Evolutionary conservation across 2,797 vertebrate genomes (phyloP), one percentile per base, ranked within the genome.

Genomic region (Cuniculus paca): DNA sequence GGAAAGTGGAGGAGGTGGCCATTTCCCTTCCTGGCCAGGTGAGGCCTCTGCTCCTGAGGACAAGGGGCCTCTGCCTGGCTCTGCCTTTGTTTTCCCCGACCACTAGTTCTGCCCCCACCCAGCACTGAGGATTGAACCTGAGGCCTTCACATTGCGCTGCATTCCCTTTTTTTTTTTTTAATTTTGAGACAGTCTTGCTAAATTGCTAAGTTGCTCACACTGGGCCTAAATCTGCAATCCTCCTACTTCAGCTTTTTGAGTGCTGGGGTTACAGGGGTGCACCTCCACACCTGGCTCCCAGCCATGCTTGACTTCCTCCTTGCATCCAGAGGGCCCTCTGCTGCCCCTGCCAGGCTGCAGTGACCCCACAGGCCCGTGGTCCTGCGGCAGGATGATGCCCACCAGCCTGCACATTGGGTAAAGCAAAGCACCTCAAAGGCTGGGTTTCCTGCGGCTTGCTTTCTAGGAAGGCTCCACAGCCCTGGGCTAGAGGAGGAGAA

Each of bases 361-460:
- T 2, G 6, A 75, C 70, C 39, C 70, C 70, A 14, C 70, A 42
- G 39, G 24, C 63, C 26, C 28, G 19, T n/a, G 50, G 52, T 13
- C 24, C 31, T 4, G 0, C 6, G 3, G 22, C n/a, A 39, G 34
- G n/a, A 36, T 20, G 34, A 16, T 1, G 34, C 36, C 63, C 28
- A 2, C 56, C n/a, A 11, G 19, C 60, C 50, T 82, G 79, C 79
- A 45, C 13, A 26, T 58, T 5, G 3, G 54, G 54, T 28, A 72
- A 54, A 65, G 31, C 6, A n/a, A 56, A 61, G 2, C 42, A n/a
- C 61, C 24, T 19, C 1, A 3, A 24, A 74, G 22, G 16, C 80
- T 11, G 13, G 28, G 24, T 39, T 68, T 45, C 45, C 39, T 8
- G 20, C 39, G n/a, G 34, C 58, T 54, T 17, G 14, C 58, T 34